Evolutionary conservation across 92 coral and sea anemone species (phyloP), one percentile per base, ranked within the genome.

Genomic region (Parazoanthus atlanticus): DNA sequence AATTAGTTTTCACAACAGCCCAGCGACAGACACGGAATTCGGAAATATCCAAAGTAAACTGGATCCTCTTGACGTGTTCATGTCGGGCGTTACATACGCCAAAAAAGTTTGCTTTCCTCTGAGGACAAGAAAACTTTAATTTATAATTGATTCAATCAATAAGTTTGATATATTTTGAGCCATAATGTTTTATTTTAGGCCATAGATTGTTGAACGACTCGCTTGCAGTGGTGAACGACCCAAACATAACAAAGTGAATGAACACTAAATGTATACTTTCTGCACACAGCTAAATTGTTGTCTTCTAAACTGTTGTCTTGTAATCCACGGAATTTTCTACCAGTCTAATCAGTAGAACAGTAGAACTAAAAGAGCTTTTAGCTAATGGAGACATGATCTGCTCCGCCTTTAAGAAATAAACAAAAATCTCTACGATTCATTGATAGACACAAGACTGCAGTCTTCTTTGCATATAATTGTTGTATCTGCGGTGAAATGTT

Each of bases 371-470:
- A 41, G 61, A 56, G 78, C 33, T 69, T n/a, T 70, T 26, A 84
- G 78, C 87, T n/a, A 84, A 84, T 84, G 67, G 72, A 79, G 23
- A 40, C 81, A 31, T 47, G 85, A 41, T 87, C 90, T 33, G 84
- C 73, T 56, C 86, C 77, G 74, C 86, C 90, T 75, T 76, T 52
- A 36, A 82, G 90, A 76, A 91, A 88, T 74, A 91, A 82, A 88
- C 93, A 87, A 76, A 91, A 81, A 43, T 29, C 78, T 84, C 78
- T 5, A 46, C 78, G 67, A 43, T 19, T 84, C 87, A 84, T 30
- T 69, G 87, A 84, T 41, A 33, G 78, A 33, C 31, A 40, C 25
- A 43, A 43, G n/a, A 70, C 78, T 43, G 71, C 47, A 34, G 71
- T 23, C 69, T 61, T 61, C 69, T 23, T 16, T 25, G 69, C 26